Base-by-base conservation (phyloP, 2,113 vertebrate species). In the Sigmodon hispidus region DNA sequence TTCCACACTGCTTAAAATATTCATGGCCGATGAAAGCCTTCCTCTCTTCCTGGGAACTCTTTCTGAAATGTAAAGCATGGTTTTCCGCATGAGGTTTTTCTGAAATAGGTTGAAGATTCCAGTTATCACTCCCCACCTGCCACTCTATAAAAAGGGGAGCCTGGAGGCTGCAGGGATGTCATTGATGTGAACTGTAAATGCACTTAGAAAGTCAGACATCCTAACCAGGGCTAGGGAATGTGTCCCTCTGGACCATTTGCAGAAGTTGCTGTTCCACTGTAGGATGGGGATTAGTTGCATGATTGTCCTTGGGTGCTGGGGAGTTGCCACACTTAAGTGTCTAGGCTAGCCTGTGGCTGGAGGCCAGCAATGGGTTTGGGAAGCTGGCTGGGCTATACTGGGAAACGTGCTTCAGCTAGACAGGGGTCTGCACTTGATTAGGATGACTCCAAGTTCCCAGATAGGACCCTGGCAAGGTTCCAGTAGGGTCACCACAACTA, bases 1-100 rank as follows among this genome's bases (percentile, higher is more conserved):
- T 94, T 88, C 75, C 40, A 67, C 21, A 63, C 79, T 43, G 19
- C 70, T 87, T 95, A 88, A 94, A 97, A 94, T 94, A 96, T 95
- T 95, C 94, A 95, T 88, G 84, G n/a, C 89, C 81, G 21, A 52
- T 50, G 89, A 97, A 93, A 93, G 87, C 63, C 57, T 79, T 79
- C 50, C 55, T 61, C 29, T 80, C 87, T 69, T 57, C 0, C 48
- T 59, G 17, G 52, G 29, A 52, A 77, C 75, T 76, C 2, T 92
- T 96, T 84, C 88, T 96, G 79, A 91, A 55, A 95, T 76, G 70
- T 90, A 65, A 63, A 43, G 34, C 52, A 96, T 70, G 77, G 90
- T 80, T 91, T 96, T 93, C 95, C 65, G 13, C 45, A 19, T 13
- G 70, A 26, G 69, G 57, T 93, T 94, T 94, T 94, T 86, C 70